Evolutionary conservation across 2,797 vertebrate species (phyloP).

Genomic region (Helarctos malayanus): DNA sequence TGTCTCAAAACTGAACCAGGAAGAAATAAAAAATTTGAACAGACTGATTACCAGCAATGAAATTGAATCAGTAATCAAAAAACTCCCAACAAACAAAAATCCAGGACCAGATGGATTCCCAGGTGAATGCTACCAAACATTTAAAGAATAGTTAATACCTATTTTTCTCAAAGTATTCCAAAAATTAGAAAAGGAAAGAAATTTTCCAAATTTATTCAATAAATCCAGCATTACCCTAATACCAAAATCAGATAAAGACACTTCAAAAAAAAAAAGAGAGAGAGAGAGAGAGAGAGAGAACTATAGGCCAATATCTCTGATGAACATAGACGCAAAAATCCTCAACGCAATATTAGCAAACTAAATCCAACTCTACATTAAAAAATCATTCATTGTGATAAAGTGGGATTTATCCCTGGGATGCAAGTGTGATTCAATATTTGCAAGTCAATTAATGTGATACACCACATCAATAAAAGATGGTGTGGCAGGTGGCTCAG

Average conservation of each 20-base stretch:
- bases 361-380: background rate
- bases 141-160: background rate
- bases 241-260: background rate
- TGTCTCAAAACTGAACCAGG: background rate
- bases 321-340: background rate
- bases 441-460: background rate
- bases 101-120: background rate
- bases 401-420: background rate
- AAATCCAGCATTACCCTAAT: background rate
- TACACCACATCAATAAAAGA: background rate
- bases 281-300: background rate
- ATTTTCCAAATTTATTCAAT: background rate
- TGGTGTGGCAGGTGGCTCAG: background rate
- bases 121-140: background rate
- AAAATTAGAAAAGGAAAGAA: background rate
- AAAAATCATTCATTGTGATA: background rate
- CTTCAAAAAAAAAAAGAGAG: too few relatives aligned
- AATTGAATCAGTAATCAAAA: too few relatives aligned
- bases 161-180: background rate
- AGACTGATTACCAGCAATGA: too few relatives aligned
- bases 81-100: background rate
- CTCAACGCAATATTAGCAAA: background rate
- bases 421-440: background rate
- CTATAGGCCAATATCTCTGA: background rate
- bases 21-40: too few relatives aligned